Conservation (phyloP, 2,888 invertebrate genomes). For the Mallateleia sp. region DNA sequence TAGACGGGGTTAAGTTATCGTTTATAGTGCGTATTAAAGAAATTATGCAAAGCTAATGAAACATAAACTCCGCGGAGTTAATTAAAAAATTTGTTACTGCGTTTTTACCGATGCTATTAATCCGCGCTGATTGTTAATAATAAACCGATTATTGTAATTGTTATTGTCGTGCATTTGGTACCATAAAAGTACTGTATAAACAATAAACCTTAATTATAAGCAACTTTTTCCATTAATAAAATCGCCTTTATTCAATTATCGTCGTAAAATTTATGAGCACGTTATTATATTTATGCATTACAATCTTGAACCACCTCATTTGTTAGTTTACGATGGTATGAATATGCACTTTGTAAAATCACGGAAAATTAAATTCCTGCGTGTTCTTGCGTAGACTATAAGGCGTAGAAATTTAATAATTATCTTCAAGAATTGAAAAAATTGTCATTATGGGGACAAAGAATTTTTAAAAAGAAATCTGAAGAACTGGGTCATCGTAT, state of each 20-base stretch:
- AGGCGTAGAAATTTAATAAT: too few species aligned
- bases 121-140: slow-evolving; percentile 8
- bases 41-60: slow-evolving; percentile 16
- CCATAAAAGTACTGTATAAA: not conserved
- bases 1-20: not conserved
- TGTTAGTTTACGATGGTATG: slow-evolving; percentile 44
- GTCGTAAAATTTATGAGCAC: slow-evolving; percentile 40
- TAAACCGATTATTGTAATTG: slow-evolving; percentile 25
- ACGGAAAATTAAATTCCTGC: slow-evolving; percentile 1
- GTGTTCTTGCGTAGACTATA: not conserved
- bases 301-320: slow-evolving; percentile 12
- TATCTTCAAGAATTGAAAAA: too few species aligned
- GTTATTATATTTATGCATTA: slow-evolving; percentile 32
- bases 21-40: not conserved
- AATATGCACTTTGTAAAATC: slow-evolving; percentile 28
- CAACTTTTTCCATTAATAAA: slow-evolving; percentile 20
- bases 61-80: slow-evolving; percentile 11
- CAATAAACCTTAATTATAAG: slow-evolving; percentile 17
- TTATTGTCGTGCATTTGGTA: not conserved
- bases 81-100: slow-evolving; percentile 8
- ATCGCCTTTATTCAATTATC: slow-evolving; percentile 29
- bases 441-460: not conserved
- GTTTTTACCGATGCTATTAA: not conserved
- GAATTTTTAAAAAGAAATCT: not conserved
- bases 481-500: not conserved